Conservation (phyloP, 2,888 invertebrate genomes). For the Hydropsyche betteni region DNA sequence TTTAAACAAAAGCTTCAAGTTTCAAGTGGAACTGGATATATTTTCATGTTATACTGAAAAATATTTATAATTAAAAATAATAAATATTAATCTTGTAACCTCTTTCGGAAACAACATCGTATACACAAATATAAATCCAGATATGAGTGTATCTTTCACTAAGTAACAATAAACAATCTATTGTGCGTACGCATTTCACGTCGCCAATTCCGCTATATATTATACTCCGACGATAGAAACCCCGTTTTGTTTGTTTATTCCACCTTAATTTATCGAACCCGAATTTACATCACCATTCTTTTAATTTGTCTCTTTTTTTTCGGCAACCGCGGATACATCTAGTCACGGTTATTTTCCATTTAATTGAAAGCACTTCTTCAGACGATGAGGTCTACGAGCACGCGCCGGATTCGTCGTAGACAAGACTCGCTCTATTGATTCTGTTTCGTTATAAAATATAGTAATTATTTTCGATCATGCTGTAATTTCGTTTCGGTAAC, state of each 20-base stretch:
- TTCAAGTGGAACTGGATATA: too few relatives aligned
- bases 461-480: too few relatives aligned
- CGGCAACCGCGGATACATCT: slow-evolving; percentile 26
- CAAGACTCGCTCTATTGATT: slow-evolving; percentile 22
- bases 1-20: too few relatives aligned
- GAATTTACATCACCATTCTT: background rate
- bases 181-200: slow-evolving; percentile 27
- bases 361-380: slow-evolving; percentile 43
- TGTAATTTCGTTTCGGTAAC: too few relatives aligned
- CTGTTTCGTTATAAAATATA: background rate
- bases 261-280: background rate
- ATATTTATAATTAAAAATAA: too few relatives aligned
- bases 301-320: background rate
- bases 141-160: slow-evolving; percentile 28
- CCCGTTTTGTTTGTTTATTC: background rate
- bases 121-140: too few relatives aligned
- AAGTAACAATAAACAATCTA: slow-evolving; percentile 45
- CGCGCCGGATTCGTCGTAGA: slow-evolving; percentile 36
- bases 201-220: background rate
- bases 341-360: slow-evolving; percentile 48
- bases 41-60: too few relatives aligned
- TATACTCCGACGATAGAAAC: background rate
- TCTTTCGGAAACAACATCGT: too few relatives aligned
- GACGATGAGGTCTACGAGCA: slow-evolving; percentile 32
- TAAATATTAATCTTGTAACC: too few relatives aligned